Conservation (phyloP, 2,888 invertebrate genomes). For the Phyllotreta cruciferae region DNA sequence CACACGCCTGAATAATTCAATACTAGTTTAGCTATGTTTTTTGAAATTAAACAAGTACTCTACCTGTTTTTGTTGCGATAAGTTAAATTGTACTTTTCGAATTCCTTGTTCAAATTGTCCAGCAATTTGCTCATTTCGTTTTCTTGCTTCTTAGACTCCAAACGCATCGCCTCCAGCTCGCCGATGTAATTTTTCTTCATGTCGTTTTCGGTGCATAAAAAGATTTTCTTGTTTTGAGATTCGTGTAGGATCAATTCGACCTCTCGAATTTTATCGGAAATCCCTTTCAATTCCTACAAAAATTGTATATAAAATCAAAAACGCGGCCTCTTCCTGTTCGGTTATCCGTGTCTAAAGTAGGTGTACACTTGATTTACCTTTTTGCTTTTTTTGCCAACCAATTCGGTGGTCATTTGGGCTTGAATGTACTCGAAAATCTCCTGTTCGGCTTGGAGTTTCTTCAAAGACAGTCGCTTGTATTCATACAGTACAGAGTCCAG, state of each 20-base stretch:
- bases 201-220: slow-evolving; percentile 67
- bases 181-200: slow-evolving; percentile 56
- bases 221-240: slow-evolving; percentile 68
- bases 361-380: slow-evolving; percentile 21
- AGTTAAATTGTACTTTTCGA: slow-evolving; percentile 59
- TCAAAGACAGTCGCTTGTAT: slow-evolving; percentile 62
- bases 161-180: slow-evolving; percentile 52
- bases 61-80: slow-evolving; percentile 61
- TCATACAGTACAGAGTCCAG: slow-evolving; percentile 50
- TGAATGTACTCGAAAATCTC: slow-evolving; percentile 48
- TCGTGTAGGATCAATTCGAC: slow-evolving; percentile 51
- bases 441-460: slow-evolving; percentile 70
- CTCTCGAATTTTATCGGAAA: slow-evolving; percentile 59
- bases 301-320: neutral
- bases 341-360: neutral
- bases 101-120: slow-evolving; percentile 60
- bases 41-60: too few species aligned
- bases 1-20: too few species aligned
- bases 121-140: slow-evolving; percentile 57
- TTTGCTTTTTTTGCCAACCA: slow-evolving; percentile 37
- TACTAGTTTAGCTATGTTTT: too few species aligned
- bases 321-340: neutral
- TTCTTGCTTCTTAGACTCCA: slow-evolving; percentile 50
- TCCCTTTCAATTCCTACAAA: slow-evolving; percentile 19
- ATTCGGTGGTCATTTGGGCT: slow-evolving; percentile 39